Conservation (phyloP, 2,888 invertebrate species). For the Teleiodes luculella region DNA sequence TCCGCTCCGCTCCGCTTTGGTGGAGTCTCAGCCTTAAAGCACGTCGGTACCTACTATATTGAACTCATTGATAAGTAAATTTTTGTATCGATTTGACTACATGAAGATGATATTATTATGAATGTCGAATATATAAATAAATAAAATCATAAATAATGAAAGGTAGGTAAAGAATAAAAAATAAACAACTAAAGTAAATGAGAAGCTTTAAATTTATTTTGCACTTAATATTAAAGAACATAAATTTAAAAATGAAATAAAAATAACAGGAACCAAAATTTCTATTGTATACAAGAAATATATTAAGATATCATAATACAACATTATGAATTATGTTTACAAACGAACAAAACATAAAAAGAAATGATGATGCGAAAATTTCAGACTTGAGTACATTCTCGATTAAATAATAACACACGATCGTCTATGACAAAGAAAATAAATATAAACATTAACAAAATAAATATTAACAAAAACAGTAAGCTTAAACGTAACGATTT, state of each 20-base stretch:
- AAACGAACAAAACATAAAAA: constrained; percentile 45
- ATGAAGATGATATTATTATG: no score
- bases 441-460: constrained; percentile 68
- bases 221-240: constrained; percentile 64
- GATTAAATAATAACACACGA: constrained; percentile 51
- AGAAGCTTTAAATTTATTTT: constrained; percentile 76
- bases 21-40: no score
- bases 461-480: constrained; percentile 69
- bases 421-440: constrained; percentile 47
- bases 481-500: constrained; percentile 78
- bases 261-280: constrained; percentile 73
- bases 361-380: constrained; percentile 25
- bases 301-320: constrained; percentile 33
- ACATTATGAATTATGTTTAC: constrained; percentile 35
- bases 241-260: constrained; percentile 76
- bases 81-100: no score
- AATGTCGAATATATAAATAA: no score
- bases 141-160: neutral
- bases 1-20: no score
- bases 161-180: neutral
- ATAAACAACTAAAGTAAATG: constrained; percentile 44
- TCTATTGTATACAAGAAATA: constrained; percentile 44
- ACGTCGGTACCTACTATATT: no score
- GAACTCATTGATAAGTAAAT: no score
- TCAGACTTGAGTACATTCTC: constrained; percentile 10